phyloP scores from a whole-genome alignment of 2,888 invertebrate species.

The Euclidia mi region DNA sequence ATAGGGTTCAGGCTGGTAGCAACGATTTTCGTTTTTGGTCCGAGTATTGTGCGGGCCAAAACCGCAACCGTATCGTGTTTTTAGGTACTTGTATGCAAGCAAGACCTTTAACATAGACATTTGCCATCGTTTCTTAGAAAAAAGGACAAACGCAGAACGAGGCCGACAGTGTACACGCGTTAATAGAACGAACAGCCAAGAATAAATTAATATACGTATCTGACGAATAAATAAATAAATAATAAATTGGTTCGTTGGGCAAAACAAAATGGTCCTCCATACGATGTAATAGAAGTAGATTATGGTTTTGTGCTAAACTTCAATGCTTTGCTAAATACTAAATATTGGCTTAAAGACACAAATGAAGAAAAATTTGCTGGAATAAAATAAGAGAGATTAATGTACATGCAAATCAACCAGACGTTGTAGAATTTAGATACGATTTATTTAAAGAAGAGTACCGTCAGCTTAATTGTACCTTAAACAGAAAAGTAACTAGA shows the following conservation, averaged over 20 bases:
- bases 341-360: constrained; percentile 11
- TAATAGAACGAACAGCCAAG: no score
- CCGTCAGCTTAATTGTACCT: not conserved
- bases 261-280: constrained; percentile 8
- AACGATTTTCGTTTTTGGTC: constrained; percentile 21
- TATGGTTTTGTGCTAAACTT: constrained; percentile 3
- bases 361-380: constrained; percentile 15
- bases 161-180: constrained; percentile 30
- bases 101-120: constrained; percentile 13
- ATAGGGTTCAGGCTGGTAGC: constrained; percentile 6
- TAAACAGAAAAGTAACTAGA: constrained; percentile 6
- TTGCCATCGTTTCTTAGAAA: constrained; percentile 26
- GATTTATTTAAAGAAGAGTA: constrained; percentile 16
- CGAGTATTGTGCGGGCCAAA: constrained; percentile 16
- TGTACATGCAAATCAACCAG: not conserved
- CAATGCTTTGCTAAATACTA: constrained; percentile 9
- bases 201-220: constrained; percentile 20
- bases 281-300: constrained; percentile 8
- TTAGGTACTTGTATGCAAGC: constrained; percentile 13
- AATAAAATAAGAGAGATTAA: constrained; percentile 14
- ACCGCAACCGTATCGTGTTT: constrained; percentile 16
- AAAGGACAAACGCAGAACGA: constrained; percentile 31
- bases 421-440: constrained; percentile 7
- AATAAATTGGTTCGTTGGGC: constrained; percentile 15
- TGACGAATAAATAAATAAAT: no score